These are phyloP conservation scores for Drosophila ustulata DNA, from an alignment of 2,888 invertebrate genomes.

Conservation along the genomic window DNA sequence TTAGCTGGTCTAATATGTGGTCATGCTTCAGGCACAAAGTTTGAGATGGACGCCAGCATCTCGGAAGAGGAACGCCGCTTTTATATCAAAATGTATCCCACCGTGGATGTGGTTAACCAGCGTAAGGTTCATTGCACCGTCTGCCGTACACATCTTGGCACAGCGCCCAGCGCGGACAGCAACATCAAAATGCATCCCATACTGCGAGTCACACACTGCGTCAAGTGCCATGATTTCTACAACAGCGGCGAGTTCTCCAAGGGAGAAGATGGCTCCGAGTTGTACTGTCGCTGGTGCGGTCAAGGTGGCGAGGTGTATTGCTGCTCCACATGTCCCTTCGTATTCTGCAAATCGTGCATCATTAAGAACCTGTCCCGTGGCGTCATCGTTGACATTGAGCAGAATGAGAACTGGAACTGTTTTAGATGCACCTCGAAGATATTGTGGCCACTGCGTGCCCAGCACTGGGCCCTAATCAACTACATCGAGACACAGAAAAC, in stretches of 20 bases:
- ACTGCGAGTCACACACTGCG: slow-evolving; percentile 90
- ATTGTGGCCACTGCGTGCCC: slow-evolving; percentile 88
- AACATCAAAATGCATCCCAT: slow-evolving; percentile 91
- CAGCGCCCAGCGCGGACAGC: slow-evolving; percentile 87
- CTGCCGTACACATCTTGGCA: slow-evolving; percentile 91
- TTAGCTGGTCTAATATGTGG: slow-evolving; percentile 17
- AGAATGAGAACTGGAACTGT: slow-evolving; percentile 92
- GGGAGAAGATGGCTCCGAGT: slow-evolving; percentile 93
- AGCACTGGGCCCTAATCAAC: slow-evolving; percentile 90
- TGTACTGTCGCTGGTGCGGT: slow-evolving; percentile 94
- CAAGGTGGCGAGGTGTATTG: slow-evolving; percentile 92
- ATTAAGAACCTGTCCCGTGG: slow-evolving; percentile 89
- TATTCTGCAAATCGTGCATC: slow-evolving; percentile 92
- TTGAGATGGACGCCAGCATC: slow-evolving; percentile 87
- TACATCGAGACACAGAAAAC: slow-evolving; percentile 88
- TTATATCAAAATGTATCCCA: slow-evolving; percentile 86
- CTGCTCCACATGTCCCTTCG: slow-evolving; percentile 90
- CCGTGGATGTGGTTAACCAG: slow-evolving; percentile 87
- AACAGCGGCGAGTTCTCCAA: slow-evolving; percentile 93
- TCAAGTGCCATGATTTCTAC: slow-evolving; percentile 91
- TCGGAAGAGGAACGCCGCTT: slow-evolving; percentile 86
- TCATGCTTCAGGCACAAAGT: slow-evolving; percentile 67
- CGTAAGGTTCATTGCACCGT: slow-evolving; percentile 90
- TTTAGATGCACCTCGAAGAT: slow-evolving; percentile 90
- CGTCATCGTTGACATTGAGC: slow-evolving; percentile 90